These are phyloP conservation scores for Hippopotamyrus pictus DNA, from an alignment of 2,797 vertebrate species.

Conservation along the genomic window DNA sequence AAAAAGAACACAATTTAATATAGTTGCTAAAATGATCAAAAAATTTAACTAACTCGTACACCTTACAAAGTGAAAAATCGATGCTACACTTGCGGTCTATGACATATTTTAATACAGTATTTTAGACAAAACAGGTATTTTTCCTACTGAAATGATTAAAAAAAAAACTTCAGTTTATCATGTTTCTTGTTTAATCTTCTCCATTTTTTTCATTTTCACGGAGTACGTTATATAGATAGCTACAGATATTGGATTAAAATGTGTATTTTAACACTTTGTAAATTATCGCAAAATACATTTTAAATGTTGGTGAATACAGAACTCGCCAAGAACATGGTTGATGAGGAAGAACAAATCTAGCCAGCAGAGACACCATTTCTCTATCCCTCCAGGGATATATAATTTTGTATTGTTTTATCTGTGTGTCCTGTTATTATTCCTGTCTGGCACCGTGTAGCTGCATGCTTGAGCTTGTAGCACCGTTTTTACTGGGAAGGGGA, in stretches of 20 bases:
- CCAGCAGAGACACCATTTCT: not conserved
- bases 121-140: not conserved
- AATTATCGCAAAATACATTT: not conserved
- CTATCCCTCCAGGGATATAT: not conserved
- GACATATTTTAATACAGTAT: not conserved
- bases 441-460: not conserved
- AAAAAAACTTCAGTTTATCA: not conserved
- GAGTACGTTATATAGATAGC: not conserved
- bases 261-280: not conserved
- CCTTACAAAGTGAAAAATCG: not conserved
- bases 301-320: not conserved
- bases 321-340: not conserved
- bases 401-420: not conserved
- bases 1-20: slow-evolving; percentile 39
- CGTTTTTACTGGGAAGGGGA: not conserved
- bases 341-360: not conserved
- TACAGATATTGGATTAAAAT: not conserved
- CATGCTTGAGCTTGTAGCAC: not conserved
- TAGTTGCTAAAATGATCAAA: not conserved
- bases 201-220: not conserved
- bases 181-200: not conserved
- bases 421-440: not conserved
- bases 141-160: not conserved
- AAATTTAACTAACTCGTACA: not conserved
- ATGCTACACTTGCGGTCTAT: not conserved